Percentiles rank a stretch among this genome's conserved stretches.
Evolutionary conservation across 2,888 invertebrate genomes (phyloP).

Genomic region (Eulithis testata): DNA sequence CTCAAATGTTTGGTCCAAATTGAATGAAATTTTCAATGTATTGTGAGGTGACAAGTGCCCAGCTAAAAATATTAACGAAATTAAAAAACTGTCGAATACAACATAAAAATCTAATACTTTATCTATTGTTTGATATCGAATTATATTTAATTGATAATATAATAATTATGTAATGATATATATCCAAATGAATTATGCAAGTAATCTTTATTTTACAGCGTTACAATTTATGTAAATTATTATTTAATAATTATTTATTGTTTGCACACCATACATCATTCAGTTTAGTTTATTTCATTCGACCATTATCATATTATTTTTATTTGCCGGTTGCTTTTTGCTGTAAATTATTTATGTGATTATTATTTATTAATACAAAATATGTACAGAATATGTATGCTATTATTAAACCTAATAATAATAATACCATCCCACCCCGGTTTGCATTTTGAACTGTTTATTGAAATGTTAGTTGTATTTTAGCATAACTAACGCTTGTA

Average conservation of each 20-base stretch:
- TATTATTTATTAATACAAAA: conserved; percentile 30
- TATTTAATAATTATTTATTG: conserved; percentile 63
- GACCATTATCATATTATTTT: conserved; percentile 54
- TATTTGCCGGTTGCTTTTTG: conserved; percentile 68
- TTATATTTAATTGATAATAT: too few relatives aligned
- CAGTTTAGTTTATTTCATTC: conserved; percentile 53
- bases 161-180: conserved; percentile 15
- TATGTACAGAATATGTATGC: conserved; percentile 33
- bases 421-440: conserved; percentile 41
- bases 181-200: conserved; percentile 38
- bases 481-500: conserved; percentile 30
- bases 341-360: conserved; percentile 47
- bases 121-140: too few relatives aligned
- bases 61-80: too few relatives aligned
- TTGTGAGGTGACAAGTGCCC: too few relatives aligned
- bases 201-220: conserved; percentile 34
- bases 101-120: too few relatives aligned
- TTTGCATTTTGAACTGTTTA: conserved; percentile 17
- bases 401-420: conserved; percentile 28
- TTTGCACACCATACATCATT: conserved; percentile 74
- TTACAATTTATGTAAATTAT: conserved; percentile 44
- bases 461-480: conserved; percentile 27
- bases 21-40: too few relatives aligned
- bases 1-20: too few relatives aligned
- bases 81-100: too few relatives aligned